Conservation (phyloP, 2,888 invertebrate species). For the Prosapia bicincta region DNA sequence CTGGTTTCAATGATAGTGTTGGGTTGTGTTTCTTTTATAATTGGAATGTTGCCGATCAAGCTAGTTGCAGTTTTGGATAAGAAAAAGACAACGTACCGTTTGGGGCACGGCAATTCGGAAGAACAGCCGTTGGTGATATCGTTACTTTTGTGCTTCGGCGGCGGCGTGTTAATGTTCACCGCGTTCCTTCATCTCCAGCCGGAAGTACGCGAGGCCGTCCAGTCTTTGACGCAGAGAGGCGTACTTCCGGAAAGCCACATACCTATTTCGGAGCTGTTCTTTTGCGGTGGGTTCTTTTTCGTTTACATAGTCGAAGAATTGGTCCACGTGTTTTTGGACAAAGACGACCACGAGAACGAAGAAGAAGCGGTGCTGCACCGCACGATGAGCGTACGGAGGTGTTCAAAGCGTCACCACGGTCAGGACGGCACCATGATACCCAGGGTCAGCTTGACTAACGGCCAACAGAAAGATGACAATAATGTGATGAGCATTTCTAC, state of each 20-base stretch:
- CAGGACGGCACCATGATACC: conserved; percentile 40
- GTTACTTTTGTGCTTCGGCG: conserved; percentile 60
- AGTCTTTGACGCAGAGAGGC: conserved; percentile 47
- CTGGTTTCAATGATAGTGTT: conserved; percentile 74
- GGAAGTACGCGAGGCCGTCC: conserved; percentile 59
- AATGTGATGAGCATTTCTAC: conserved; percentile 38
- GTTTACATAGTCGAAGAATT: conserved; percentile 61
- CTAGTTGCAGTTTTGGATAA: conserved; percentile 49
- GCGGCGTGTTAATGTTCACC: conserved; percentile 62
- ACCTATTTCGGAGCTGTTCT: conserved; percentile 55
- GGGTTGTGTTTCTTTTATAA: conserved; percentile 67
- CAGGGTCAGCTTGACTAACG: conserved; percentile 39
- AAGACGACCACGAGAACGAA: conserved; percentile 41
- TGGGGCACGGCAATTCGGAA: conserved; percentile 31
- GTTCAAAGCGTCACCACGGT: conserved; percentile 43
- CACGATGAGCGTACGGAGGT: conserved; percentile 54
- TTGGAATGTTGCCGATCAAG: conserved; percentile 71
- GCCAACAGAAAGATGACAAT: conserved; percentile 37
- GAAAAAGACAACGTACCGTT: conserved; percentile 13
- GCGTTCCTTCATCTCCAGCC: conserved; percentile 63
- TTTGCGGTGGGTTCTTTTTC: conserved; percentile 61
- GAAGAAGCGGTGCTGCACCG: conserved; percentile 50
- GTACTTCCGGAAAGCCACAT: conserved; percentile 48
- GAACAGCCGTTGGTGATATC: conserved; percentile 50
- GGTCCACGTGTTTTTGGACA: conserved; percentile 54